These are phyloP conservation scores for Leuciscus waleckii DNA, from an alignment of 2,797 vertebrate species.

Conservation along the genomic window DNA sequence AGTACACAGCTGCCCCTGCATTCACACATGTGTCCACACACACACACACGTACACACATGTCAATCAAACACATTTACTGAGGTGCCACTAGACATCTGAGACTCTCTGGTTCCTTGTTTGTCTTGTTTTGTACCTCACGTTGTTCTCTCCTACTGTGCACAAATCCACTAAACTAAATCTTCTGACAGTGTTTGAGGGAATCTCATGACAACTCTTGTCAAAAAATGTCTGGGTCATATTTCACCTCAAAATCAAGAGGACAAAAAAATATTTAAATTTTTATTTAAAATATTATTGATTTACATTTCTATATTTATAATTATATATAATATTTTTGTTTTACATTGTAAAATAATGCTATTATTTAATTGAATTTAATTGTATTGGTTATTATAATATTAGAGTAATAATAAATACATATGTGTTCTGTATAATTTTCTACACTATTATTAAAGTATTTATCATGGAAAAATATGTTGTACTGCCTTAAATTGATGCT, in stretches of 20 bases:
- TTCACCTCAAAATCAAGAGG: conserved; percentile 4
- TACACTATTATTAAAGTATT: background rate
- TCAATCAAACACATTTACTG: conserved; percentile 44
- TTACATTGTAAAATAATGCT: background rate
- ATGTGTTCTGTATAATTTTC: background rate
- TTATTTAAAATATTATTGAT: background rate
- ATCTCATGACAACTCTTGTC: conserved; percentile 2
- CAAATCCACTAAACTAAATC: background rate
- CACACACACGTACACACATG: conserved; percentile 2
- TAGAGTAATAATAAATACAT: background rate
- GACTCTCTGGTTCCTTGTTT: conserved; percentile 25
- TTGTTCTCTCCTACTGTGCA: background rate
- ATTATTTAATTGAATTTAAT: background rate
- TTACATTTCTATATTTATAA: background rate
- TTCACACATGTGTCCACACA: conserved; percentile 31
- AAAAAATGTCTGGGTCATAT: background rate
- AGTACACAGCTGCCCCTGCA: conserved; percentile 33
- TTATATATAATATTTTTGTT: no score
- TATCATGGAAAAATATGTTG: background rate
- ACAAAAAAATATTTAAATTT: background rate
- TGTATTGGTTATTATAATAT: background rate
- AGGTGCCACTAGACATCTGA: conserved; percentile 21
- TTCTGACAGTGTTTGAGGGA: background rate
- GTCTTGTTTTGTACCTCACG: conserved; percentile 19
- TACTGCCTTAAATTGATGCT: background rate